Evolutionary conservation across 2,113 vertebrate genomes (phyloP).

Genomic region (Erythrocercus mccallii): DNA sequence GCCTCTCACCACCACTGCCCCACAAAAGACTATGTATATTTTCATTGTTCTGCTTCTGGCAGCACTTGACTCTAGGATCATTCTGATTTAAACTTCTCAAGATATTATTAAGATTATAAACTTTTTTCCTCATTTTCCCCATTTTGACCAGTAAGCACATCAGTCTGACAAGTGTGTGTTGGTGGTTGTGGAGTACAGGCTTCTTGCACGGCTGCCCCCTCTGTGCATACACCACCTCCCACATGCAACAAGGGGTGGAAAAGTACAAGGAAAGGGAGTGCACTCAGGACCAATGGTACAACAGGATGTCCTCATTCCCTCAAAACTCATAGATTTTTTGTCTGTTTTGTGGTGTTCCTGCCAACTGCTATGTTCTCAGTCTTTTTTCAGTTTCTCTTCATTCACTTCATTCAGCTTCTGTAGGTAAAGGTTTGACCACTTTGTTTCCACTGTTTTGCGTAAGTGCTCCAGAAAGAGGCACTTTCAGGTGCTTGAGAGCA

Average conservation of each 20-base stretch:
- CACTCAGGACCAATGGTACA: fast-evolving
- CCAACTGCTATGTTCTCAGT: not conserved
- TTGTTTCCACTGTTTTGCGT: not conserved
- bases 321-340: not conserved
- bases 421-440: not conserved
- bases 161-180: not conserved
- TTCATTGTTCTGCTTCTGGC: not conserved
- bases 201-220: not conserved
- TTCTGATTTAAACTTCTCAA: not conserved
- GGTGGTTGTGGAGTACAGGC: not conserved
- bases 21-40: not conserved
- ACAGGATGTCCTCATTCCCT: fast-evolving
- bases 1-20: not conserved
- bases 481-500: not conserved
- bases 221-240: not conserved
- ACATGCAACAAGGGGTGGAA: not conserved
- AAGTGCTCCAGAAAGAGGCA: not conserved
- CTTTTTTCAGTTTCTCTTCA: not conserved
- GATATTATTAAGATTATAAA: not conserved
- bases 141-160: not conserved
- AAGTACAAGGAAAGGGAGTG: not conserved
- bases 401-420: not conserved
- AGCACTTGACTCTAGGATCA: not conserved
- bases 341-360: not conserved
- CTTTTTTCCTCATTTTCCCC: fast-evolving